A percentile compares a stretch with the other conserved stretches of the same genome.
phyloP scores from a whole-genome alignment of 2,113 vertebrate species.

The Xenus cinereus region DNA sequence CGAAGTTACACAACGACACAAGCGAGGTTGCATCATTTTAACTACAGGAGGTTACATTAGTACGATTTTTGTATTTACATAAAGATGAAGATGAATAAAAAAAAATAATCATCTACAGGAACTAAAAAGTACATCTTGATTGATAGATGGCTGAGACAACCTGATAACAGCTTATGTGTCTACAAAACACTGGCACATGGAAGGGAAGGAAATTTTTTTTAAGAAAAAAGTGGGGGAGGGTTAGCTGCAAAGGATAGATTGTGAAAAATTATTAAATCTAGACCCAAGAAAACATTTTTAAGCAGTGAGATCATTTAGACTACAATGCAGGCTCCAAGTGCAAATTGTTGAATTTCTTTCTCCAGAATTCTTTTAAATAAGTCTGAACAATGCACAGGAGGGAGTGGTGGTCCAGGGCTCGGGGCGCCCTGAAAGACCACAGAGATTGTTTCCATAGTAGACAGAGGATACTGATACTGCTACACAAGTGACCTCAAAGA shows the following conservation, averaged over 20 bases:
- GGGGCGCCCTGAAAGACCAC: background rate
- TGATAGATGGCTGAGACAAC: constrained; percentile 63
- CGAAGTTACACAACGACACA: constrained; percentile 18
- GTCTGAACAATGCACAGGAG: background rate
- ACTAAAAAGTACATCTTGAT: constrained; percentile 65
- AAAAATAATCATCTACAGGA: constrained; percentile 34
- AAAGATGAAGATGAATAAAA: constrained; percentile 39
- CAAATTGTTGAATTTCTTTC: background rate
- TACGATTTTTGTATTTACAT: constrained; percentile 50
- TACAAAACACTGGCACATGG: constrained; percentile 57
- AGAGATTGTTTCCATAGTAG: background rate
- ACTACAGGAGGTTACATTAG: constrained; percentile 52
- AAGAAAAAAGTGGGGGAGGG: constrained; percentile 46
- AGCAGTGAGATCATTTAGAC: constrained; percentile 35
- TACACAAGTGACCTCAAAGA: background rate
- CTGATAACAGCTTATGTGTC: constrained; percentile 55
- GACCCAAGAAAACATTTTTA: constrained; percentile 47
- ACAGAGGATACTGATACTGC: background rate
- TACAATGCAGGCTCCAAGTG: background rate
- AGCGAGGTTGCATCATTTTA: background rate
- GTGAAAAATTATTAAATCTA: constrained; percentile 56
- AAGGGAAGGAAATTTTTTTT: constrained; percentile 6
- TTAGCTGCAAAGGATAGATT: constrained; percentile 26
- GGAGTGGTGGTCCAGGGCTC: background rate
- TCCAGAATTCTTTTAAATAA: background rate